Base-by-base conservation (phyloP, 2,888 invertebrate species). In the Saturnia pavonia region DNA sequence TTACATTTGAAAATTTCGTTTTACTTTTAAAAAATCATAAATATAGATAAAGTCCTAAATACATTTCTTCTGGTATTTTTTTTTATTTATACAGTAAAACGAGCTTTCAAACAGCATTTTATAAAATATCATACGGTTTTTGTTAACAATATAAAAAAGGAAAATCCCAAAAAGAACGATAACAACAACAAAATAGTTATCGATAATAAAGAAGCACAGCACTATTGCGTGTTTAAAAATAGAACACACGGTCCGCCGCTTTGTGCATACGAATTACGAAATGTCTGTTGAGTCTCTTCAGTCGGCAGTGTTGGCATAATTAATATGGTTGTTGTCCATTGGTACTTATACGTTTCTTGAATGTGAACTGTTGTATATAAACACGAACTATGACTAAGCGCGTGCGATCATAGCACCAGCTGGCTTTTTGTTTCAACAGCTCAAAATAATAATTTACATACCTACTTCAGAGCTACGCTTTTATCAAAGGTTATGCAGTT, bases 171-270 rank as follows among this genome's bases (percentile, higher is more conserved):
- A 60, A 60, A 51, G 19, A 60, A 25, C 27, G 54, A 9, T 22
- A 54, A 54, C 57, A 14, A 12, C 27, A 60, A 60, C 12, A 27
- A 60, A 12, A 12, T 34, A n/a, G 19, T 40, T 72, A 72, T 72
- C 70, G 72, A 69, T 70, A 67, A 51, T 19, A 54, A n/a, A 42
- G 8, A 70, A 19, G 54, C 43, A 66, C 68, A 68, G 7, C 68
- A 54, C 68, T 68, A 68, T 1, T 34, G 8, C 9, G 27, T 40
- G 27, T 68, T 68, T 54, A 68, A 68, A 68, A 68, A 68, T 68
- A 68, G 68, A 68, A 68, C n/a, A 19, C 40, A 40, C 65, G 65
- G 40, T 65, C 40, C n/a, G 40, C 3, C 65, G 65, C n/a, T n/a
- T 40, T n/a, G n/a, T 40, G 65, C 65, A 65, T 65, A 65, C 65